phyloP scores from a whole-genome alignment of 2,113 vertebrate genomes.

The Cranoglanis bouderius region DNA sequence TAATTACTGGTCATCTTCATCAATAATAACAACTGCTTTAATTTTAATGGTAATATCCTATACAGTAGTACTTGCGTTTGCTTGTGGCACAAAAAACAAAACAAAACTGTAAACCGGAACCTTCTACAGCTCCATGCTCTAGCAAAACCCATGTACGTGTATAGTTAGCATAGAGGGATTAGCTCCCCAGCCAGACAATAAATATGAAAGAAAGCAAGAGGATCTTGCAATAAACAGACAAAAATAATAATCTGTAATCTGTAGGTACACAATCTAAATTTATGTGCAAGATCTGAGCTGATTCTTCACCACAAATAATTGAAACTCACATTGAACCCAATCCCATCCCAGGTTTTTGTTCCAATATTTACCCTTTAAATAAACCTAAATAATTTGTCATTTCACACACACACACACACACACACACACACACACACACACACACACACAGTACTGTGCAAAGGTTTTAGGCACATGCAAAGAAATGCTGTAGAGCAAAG shows the following conservation, averaged over 20 bases:
- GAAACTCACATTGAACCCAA: constrained; percentile 64
- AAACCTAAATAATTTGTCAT: constrained; percentile 73
- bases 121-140: constrained; percentile 60
- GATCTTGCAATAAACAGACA: constrained; percentile 69
- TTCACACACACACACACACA: constrained; percentile 75
- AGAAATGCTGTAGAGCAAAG: too few relatives aligned
- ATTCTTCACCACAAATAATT: constrained; percentile 75
- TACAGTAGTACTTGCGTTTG: constrained; percentile 70
- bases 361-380: constrained; percentile 75
- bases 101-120: constrained; percentile 57
- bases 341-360: constrained; percentile 54
- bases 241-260: constrained; percentile 72
- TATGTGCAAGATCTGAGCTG: constrained; percentile 80
- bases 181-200: constrained; percentile 70
- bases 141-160: constrained; percentile 45
- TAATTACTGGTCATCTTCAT: constrained; percentile 71
- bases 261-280: constrained; percentile 78
- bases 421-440: too few relatives aligned
- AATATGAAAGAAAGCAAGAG: constrained; percentile 75
- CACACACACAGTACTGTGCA: too few relatives aligned
- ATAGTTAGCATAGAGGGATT: constrained; percentile 44
- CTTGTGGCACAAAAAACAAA: constrained; percentile 62
- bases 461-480: too few relatives aligned
- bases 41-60: constrained; percentile 68
- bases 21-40: constrained; percentile 58